Evolutionary conservation across 2,888 invertebrate genomes (phyloP).

Genomic region (Trilocha varians): DNA sequence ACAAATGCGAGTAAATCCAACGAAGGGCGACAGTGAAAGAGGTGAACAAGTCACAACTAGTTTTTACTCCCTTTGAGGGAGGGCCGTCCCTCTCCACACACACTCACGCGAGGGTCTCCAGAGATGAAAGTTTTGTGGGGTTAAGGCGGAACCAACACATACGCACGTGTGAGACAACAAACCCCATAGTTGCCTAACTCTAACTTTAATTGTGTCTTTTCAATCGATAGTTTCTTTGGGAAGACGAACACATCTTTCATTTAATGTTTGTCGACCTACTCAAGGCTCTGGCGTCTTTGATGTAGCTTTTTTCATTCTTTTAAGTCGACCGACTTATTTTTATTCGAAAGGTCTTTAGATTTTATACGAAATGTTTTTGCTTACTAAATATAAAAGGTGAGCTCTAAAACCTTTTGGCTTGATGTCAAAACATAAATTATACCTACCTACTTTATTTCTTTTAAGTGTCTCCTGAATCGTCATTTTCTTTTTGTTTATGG

Average conservation of each 20-base stretch:
- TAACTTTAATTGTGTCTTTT: conserved; percentile 73
- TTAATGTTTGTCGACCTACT: conserved; percentile 27
- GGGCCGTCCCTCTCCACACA: conserved; percentile 41
- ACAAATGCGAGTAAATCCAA: conserved; percentile 41
- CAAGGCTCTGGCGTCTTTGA: conserved; percentile 26
- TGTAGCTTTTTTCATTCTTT: conserved; percentile 24
- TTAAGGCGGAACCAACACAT: conserved; percentile 56
- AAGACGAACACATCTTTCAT: conserved; percentile 36
- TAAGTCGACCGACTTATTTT: conserved; percentile 13
- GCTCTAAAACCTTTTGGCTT: background rate
- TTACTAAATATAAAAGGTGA: background rate
- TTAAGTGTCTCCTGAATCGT: background rate
- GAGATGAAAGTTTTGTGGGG: conserved; percentile 72
- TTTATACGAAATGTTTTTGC: background rate
- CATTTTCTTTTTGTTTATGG: no score
- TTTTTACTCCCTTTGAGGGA: conserved; percentile 68
- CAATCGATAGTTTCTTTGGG: conserved; percentile 62
- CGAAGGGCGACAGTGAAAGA: conserved; percentile 70
- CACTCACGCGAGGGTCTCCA: conserved; percentile 44
- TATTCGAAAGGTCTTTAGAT: conserved; percentile 4
- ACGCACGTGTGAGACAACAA: conserved; percentile 62
- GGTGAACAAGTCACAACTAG: conserved; percentile 71
- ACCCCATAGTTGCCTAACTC: conserved; percentile 65
- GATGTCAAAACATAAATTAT: background rate
- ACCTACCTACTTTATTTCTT: background rate